Conservation (phyloP, 2,888 invertebrate species). For the Meteorus colon region DNA sequence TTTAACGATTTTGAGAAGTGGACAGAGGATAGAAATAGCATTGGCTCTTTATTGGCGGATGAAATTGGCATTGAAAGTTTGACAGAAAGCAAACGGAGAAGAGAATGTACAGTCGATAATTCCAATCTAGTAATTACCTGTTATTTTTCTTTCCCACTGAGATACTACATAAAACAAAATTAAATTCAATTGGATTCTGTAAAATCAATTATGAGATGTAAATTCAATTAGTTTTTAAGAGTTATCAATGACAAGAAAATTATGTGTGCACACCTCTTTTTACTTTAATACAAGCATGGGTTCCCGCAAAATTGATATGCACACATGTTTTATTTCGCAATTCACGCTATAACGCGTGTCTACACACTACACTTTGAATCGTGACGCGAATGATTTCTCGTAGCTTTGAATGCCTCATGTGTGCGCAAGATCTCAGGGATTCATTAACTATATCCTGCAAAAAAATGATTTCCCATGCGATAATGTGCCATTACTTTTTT, state of each 20-base stretch:
- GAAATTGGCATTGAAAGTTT: no score
- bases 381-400: slow-evolving; percentile 1
- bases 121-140: no score
- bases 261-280: not conserved
- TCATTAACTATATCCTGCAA: not conserved
- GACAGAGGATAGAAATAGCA: no score
- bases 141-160: no score
- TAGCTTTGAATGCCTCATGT: slow-evolving; percentile 9
- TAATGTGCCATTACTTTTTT: slow-evolving; percentile 36
- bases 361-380: not conserved
- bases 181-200: no score
- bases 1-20: no score
- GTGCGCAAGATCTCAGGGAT: slow-evolving; percentile 5
- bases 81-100: no score
- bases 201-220: not conserved
- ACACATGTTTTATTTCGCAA: not conserved
- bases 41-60: no score
- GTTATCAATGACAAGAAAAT: not conserved
- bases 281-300: not conserved
- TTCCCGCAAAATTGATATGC: not conserved
- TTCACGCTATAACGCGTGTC: not conserved
- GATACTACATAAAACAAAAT: no score
- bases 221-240: not conserved
- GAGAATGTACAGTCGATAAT: no score
- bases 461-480: slow-evolving; percentile 40